These are phyloP conservation scores for Halcyon chelicuti DNA, from an alignment of 2,797 vertebrate species.

Conservation along the genomic window DNA sequence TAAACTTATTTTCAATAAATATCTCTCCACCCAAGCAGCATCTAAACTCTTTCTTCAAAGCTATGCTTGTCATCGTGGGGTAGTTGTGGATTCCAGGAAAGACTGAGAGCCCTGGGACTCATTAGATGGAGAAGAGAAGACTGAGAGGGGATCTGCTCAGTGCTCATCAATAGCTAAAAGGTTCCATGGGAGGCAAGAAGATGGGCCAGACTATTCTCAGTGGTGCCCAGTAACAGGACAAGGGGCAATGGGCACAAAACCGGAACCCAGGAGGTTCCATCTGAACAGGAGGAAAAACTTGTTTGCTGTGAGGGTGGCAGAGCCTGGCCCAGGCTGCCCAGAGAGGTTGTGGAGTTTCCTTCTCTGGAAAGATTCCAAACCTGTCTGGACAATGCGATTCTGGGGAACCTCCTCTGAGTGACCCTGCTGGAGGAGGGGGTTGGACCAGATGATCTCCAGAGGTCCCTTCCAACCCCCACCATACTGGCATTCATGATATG, in stretches of 20 bases:
- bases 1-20: background rate
- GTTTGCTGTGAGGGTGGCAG: background rate
- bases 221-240: background rate
- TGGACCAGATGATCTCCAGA: background rate
- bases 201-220: background rate
- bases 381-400: background rate
- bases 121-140: background rate
- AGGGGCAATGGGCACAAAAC: background rate
- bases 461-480: background rate
- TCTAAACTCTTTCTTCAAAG: background rate
- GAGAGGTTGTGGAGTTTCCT: background rate
- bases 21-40: background rate
- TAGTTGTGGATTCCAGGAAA: background rate
- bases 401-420: background rate
- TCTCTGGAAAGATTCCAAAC: background rate
- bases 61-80: fast-evolving
- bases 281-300: background rate
- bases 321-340: background rate
- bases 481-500: background rate
- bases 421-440: background rate
- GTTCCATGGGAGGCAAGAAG: background rate
- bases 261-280: background rate
- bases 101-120: background rate
- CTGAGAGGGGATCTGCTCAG: background rate
- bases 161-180: background rate